Evolutionary conservation across 2,888 invertebrate genomes (phyloP), one percentile per base, ranked within the genome.

Genomic region (Zaprionus bogoriensis): DNA sequence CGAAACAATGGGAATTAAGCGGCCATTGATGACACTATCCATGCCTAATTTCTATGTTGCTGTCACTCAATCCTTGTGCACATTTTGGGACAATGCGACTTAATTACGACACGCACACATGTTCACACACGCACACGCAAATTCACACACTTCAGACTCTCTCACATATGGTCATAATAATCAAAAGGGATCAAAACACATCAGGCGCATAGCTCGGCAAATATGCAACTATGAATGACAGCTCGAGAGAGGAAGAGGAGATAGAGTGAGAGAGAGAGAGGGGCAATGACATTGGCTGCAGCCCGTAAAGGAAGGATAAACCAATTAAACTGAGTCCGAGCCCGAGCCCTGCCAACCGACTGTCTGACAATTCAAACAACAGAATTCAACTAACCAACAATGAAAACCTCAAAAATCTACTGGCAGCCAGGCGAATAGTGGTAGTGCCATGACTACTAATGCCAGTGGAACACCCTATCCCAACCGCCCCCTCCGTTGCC

Each of bases 331-430:
- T 41, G 74, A 83, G 76, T 82, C 79, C 62, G 44, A 61, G 39
- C 42, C 55, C 59, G 3, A 6, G 36, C 32, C 54, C 48, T 17
- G 14, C 12, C 12, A 38, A 32, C n/a, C n/a, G n/a, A 55, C 60
- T 64, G 86, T 82, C 79, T 76, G 77, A 66, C 76, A 78, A 80
- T 75, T 80, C 69, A 74, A 66, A 77, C 73, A 85, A 65, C 86
- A 70, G 53, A 76, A 82, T 64, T 85, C 86, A 83, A 82, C 86
- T 83, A 79, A 68, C 86, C 80, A 79, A 86, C 80, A 80, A 80
- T 80, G 80, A 76, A 80, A 80, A 80, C 80, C 80, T 80, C 80
- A 80, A 80, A 86, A 86, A 86, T 80, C 77, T 74, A 74, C 63
- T 42, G 44, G 28, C 68, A 50, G 74, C 51, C 48, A 19, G 7